Evolutionary conservation across 2,888 invertebrate species (phyloP).

Genomic region (Drosophila buzzatii): DNA sequence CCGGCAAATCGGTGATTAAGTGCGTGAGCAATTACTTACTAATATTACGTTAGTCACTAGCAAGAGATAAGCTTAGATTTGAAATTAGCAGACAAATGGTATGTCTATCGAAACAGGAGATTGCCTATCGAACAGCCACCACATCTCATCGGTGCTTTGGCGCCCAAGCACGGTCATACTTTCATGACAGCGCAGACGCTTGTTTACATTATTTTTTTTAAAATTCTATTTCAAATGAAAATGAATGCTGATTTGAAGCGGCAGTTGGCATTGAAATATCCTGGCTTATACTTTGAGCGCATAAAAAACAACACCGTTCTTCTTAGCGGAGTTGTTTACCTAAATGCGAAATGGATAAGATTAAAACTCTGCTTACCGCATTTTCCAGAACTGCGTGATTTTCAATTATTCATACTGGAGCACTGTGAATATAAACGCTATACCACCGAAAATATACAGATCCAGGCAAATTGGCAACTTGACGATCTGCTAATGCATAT

Average conservation of each 20-base stretch:
- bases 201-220: slow-evolving; percentile 1
- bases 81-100: slow-evolving; percentile 5
- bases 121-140: slow-evolving; percentile 22
- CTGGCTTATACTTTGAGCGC: slow-evolving; percentile 43
- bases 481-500: slow-evolving; percentile 67
- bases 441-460: slow-evolving; percentile 29
- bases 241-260: slow-evolving; percentile 1
- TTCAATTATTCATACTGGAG: slow-evolving; percentile 60
- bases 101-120: background rate
- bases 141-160: slow-evolving; percentile 7
- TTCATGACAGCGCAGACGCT: background rate
- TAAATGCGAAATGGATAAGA: slow-evolving; percentile 48
- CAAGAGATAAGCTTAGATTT: background rate
- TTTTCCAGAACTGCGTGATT: slow-evolving; percentile 62
- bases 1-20: slow-evolving; percentile 38
- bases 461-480: slow-evolving; percentile 61
- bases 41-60: background rate
- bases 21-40: background rate
- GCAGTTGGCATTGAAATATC: slow-evolving; percentile 35
- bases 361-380: slow-evolving; percentile 71
- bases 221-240: slow-evolving; percentile 2
- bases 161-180: slow-evolving; percentile 13
- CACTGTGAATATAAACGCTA: slow-evolving; percentile 52
- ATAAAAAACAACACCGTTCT: slow-evolving; percentile 14
- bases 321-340: slow-evolving; percentile 45